Conservation (phyloP, 53 echinoderm and acorn worm genomes). For the Patiria pectinifera region DNA sequence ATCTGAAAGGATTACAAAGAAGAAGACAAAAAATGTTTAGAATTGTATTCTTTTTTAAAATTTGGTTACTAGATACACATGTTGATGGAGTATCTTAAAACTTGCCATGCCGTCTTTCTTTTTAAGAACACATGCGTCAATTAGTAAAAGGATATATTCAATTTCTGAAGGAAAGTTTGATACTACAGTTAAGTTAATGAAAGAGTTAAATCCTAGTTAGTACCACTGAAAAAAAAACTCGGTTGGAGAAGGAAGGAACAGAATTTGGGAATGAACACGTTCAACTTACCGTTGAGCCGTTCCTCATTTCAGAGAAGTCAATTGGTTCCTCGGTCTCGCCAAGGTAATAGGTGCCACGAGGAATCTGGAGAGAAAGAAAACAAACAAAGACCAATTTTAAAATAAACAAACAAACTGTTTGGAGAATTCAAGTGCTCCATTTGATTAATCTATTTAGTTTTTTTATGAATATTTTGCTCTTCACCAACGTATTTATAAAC, state of each 20-base stretch:
- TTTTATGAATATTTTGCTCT: too few species aligned
- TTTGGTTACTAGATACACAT: not conserved
- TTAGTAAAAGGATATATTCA: not conserved
- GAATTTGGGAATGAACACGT: not conserved
- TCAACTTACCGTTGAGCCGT: constrained; percentile 47
- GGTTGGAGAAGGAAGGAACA: not conserved
- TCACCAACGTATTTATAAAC: too few species aligned
- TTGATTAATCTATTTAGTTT: too few species aligned
- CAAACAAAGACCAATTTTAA: too few species aligned
- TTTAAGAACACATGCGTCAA: too few species aligned
- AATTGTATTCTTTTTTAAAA: too few species aligned
- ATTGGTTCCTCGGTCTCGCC: constrained; percentile 52
- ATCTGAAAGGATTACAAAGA: constrained; percentile 8
- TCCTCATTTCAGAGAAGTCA: constrained; percentile 58
- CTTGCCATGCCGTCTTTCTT: too few species aligned
- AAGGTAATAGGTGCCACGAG: constrained; percentile 50
- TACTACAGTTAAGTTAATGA: too few species aligned
- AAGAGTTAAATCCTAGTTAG: not conserved
- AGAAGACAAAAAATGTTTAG: not conserved
- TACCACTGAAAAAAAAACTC: not conserved
- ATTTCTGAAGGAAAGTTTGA: not conserved
- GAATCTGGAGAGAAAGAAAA: constrained; percentile 29
- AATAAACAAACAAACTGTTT: not conserved
- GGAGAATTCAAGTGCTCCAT: too few species aligned
- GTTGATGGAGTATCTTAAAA: not conserved